Conservation (phyloP, 2,888 invertebrate genomes). For the Torymus auratus region DNA sequence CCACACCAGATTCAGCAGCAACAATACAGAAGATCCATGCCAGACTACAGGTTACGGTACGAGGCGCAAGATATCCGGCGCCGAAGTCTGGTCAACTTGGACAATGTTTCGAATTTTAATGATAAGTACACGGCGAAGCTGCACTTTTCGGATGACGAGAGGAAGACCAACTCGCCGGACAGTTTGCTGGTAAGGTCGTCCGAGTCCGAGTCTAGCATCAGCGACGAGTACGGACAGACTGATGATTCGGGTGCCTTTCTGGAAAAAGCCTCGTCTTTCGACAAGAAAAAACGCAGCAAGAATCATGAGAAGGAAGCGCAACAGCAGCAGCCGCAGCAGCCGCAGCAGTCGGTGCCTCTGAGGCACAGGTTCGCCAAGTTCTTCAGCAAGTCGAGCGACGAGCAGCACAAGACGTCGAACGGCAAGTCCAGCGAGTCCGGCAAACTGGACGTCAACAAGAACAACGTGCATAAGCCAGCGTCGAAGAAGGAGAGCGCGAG, state of each 20-base stretch:
- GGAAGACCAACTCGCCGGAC: slow-evolving; percentile 75
- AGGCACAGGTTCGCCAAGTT: slow-evolving; percentile 71
- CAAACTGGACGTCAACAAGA: slow-evolving; percentile 72
- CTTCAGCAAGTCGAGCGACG: slow-evolving; percentile 64
- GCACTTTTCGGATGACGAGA: slow-evolving; percentile 71
- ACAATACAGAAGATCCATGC: slow-evolving; percentile 45
- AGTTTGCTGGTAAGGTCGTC: slow-evolving; percentile 75
- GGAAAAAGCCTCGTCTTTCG: slow-evolving; percentile 77
- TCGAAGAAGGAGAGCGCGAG: slow-evolving; percentile 44
- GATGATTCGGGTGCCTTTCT: slow-evolving; percentile 73
- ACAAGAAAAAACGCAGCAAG: slow-evolving; percentile 69
- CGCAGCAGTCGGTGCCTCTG: slow-evolving; percentile 66
- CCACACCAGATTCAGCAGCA: slow-evolving; percentile 49
- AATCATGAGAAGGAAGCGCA: slow-evolving; percentile 67
- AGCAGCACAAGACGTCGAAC: slow-evolving; percentile 29
- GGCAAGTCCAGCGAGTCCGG: slow-evolving; percentile 62
- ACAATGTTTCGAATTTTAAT: slow-evolving; percentile 47
- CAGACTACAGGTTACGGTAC: slow-evolving; percentile 69
- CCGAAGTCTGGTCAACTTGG: slow-evolving; percentile 58
- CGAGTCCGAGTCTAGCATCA: slow-evolving; percentile 72
- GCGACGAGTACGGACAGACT: slow-evolving; percentile 77
- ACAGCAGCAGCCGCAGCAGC: slow-evolving; percentile 72
- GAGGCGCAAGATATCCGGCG: slow-evolving; percentile 65
- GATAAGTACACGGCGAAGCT: slow-evolving; percentile 48
- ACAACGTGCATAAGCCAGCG: slow-evolving; percentile 61